Conservation (phyloP, 2,888 invertebrate genomes). For the Hoplodrina ambigua region DNA sequence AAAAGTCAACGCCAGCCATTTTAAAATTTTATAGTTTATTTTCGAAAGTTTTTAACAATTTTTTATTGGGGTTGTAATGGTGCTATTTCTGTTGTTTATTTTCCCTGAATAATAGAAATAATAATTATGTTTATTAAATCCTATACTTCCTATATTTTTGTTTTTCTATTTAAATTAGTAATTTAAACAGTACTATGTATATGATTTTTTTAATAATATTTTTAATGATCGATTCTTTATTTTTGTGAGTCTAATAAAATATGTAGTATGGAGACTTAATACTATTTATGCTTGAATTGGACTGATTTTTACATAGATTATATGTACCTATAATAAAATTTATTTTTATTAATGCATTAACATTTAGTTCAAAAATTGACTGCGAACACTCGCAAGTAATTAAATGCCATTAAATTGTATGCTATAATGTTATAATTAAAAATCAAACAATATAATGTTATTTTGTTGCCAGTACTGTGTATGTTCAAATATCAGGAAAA, state of each 20-base stretch:
- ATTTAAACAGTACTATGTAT: conserved; percentile 2
- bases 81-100: conserved; percentile 28
- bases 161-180: conserved; percentile 2
- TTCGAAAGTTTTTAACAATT: not conserved
- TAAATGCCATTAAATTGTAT: conserved; percentile 27
- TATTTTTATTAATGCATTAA: conserved; percentile 13
- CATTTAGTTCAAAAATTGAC: not conserved
- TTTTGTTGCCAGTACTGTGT: not conserved
- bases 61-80: conserved; percentile 9
- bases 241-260: not conserved
- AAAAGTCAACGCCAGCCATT: not conserved
- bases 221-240: not conserved
- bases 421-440: conserved; percentile 5
- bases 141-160: not conserved
- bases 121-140: not conserved
- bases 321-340: not conserved
- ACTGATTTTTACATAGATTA: conserved; percentile 31
- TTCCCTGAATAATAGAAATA: conserved; percentile 4
- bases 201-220: not conserved
- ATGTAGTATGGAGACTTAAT: not conserved
- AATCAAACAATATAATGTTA: conserved; percentile 3
- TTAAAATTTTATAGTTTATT: not conserved
- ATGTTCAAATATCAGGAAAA: conserved; percentile 20
- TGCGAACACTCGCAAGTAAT: conserved; percentile 4
- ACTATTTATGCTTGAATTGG: conserved; percentile 25